These are phyloP conservation scores for Dryobotodes eremita DNA, from an alignment of 2,888 invertebrate species.

Conservation along the genomic window DNA sequence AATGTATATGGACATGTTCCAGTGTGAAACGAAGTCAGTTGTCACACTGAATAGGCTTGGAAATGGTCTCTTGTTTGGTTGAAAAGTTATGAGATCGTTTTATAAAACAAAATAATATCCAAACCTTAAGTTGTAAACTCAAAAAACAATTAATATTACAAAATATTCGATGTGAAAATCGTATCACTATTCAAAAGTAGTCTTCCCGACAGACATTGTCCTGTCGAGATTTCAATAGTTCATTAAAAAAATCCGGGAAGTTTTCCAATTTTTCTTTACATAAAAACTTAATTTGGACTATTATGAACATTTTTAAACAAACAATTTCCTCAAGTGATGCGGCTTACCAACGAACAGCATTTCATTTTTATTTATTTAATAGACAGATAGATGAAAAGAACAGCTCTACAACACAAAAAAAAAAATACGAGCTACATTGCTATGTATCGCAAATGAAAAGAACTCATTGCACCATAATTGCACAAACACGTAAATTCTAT, in stretches of 20 bases:
- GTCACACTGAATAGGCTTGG: background rate
- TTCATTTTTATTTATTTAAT: no score
- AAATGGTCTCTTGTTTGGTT: background rate
- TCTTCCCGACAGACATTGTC: no score
- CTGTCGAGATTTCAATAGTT: no score
- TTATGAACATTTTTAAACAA: no score
- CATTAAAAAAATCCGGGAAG: no score
- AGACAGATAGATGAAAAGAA: background rate
- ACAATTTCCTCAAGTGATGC: no score
- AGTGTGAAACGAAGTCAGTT: background rate
- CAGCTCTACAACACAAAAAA: background rate
- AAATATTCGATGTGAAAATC: constrained; percentile 3
- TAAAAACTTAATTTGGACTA: no score
- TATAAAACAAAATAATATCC: background rate
- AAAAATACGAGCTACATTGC: background rate
- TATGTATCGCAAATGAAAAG: constrained; percentile 23
- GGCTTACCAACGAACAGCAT: no score
- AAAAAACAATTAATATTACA: background rate
- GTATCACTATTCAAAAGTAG: background rate
- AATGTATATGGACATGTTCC: background rate
- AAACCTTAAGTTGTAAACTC: background rate
- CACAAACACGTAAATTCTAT: constrained; percentile 42
- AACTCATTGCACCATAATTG: constrained; percentile 44
- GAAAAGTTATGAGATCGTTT: background rate
- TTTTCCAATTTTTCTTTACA: no score